Conservation (phyloP, 2,113 vertebrate genomes). For the Sinocyclocheilus rhinocerous region DNA sequence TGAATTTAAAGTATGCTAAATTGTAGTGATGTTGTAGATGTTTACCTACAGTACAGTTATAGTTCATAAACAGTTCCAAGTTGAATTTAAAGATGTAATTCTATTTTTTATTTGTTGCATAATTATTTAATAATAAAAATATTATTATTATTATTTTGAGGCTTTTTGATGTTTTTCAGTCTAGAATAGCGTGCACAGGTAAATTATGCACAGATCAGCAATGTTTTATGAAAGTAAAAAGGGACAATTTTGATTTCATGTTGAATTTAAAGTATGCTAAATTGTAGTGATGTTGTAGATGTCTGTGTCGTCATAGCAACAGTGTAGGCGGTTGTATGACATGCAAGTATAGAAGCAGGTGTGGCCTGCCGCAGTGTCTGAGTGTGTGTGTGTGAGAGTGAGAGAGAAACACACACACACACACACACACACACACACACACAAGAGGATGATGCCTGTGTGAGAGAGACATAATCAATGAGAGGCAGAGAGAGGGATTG, state of each 20-base stretch:
- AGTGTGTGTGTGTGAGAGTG: slow-evolving; percentile 37
- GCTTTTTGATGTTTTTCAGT: background rate
- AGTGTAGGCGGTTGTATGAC: slow-evolving; percentile 23
- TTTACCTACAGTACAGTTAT: background rate
- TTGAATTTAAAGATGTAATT: background rate
- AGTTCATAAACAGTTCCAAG: background rate
- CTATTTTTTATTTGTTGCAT: background rate
- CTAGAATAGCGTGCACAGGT: background rate
- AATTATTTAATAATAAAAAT: background rate
- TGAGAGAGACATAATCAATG: slow-evolving; percentile 34
- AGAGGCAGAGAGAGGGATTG: slow-evolving; percentile 19
- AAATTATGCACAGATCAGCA: background rate
- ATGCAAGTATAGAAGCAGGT: slow-evolving; percentile 73
- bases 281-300: background rate
- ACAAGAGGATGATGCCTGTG: slow-evolving; percentile 11
- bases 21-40: background rate
- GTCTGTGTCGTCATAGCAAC: slow-evolving; percentile 12
- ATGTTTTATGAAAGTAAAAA: background rate
- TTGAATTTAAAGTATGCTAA: slow-evolving; percentile 30
- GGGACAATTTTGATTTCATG: background rate
- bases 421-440: background rate
- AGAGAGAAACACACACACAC: slow-evolving; percentile 26
- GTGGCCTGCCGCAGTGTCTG: slow-evolving; percentile 68
- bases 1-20: slow-evolving; percentile 25
- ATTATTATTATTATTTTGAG: background rate